Base-by-base conservation (phyloP, 1,140 invertebrate species). In the Helicoverpa armigera region DNA sequence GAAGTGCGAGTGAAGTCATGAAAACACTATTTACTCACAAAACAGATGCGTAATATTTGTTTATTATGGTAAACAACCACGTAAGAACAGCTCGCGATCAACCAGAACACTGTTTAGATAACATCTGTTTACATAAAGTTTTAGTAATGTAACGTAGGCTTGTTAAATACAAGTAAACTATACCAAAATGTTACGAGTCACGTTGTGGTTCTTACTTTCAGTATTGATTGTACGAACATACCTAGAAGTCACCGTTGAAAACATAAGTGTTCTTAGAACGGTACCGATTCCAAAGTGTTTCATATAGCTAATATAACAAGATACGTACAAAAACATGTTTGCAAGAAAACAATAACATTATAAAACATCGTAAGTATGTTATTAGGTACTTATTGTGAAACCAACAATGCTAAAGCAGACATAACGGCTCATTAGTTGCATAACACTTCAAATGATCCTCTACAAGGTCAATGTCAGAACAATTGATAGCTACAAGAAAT, bases 61-160 rank as follows among this genome's bases (percentile, higher is more conserved):
- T 31, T 31, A 29, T 72, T 53, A 23, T 53, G 50, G 16, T 53
- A 51, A 54, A 72, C 50, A 70, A 70, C 65, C 50, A 48, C 16
- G 69, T 54, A 72, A 72, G 12, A 31, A 31, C 69, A 50, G 13
- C 18, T 50, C 29, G 14, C 65, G 16, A 69, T 69, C 43, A 69
- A 18, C 65, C 11, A 53, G 69, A 31, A 54, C 18, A 29, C 23
- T n/a, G 69, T 72, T 43, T 72, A 72, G 69, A 72, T 54, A 72
- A 72, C 69, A 72, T 72, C 31, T 72, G 50, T 72, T 72, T 51
- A 53, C 50, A 72, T 31, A 53, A 53, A 72, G 69, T 72, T 54
- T 72, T 53, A 53, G 48, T 29, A 54, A 23, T 72, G 50, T 72
- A 54, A 53, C 50, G 48, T 54, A 72, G 50, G 12, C 23, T 53